Evolutionary conservation across 2,888 invertebrate species (phyloP).

Genomic region (Eupithecia dodoneata): DNA sequence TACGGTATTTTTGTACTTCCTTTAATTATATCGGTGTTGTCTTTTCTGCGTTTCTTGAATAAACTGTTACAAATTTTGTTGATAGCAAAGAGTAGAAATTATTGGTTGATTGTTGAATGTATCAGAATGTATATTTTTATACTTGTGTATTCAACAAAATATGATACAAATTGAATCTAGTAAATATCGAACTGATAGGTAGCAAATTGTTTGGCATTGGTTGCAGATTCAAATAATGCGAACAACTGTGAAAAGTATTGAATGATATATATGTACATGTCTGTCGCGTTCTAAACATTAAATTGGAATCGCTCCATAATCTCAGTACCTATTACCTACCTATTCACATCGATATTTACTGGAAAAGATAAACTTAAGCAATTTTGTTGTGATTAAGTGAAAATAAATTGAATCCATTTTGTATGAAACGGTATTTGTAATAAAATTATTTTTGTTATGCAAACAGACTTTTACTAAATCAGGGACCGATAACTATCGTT

Average conservation of each 20-base stretch:
- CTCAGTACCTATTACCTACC: background rate
- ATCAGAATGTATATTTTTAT: slow-evolving; percentile 40
- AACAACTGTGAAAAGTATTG: background rate
- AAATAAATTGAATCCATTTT: slow-evolving; percentile 67
- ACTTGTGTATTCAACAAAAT: slow-evolving; percentile 25
- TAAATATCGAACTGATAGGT: slow-evolving; percentile 32
- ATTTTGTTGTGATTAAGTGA: slow-evolving; percentile 67
- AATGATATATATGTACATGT: slow-evolving; percentile 3
- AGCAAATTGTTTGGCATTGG: background rate
- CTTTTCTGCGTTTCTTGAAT: slow-evolving; percentile 19
- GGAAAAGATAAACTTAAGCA: slow-evolving; percentile 44
- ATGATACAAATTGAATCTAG: slow-evolving; percentile 27
- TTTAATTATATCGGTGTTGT: slow-evolving; percentile 14
- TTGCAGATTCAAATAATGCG: background rate
- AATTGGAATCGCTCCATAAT: background rate
- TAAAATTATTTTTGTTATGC: slow-evolving; percentile 68
- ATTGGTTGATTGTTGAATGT: slow-evolving; percentile 20
- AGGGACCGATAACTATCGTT: background rate
- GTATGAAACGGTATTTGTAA: slow-evolving; percentile 65
- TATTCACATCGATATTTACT: slow-evolving; percentile 52
- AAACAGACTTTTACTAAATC: background rate
- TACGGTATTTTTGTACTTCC: slow-evolving; percentile 24
- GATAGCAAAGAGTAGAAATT: slow-evolving; percentile 17
- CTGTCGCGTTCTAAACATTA: background rate
- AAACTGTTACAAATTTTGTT: slow-evolving; percentile 20